A percentile compares a stretch with the other conserved stretches of the same genome.
These are phyloP conservation scores for Cheumatopsyche charites DNA, from an alignment of 1,140 invertebrate species.

Conservation along the genomic window DNA sequence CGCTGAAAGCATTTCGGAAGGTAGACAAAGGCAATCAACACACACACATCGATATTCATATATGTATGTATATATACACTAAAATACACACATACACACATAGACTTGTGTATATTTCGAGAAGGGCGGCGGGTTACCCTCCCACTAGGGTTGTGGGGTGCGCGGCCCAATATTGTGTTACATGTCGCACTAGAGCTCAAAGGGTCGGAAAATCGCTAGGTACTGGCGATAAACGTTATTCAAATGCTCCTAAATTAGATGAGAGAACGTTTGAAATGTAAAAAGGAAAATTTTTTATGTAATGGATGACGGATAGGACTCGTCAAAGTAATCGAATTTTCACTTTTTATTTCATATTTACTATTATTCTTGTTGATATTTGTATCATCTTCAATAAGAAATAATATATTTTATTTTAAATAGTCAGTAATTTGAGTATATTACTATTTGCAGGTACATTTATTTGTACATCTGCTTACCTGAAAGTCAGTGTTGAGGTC, in stretches of 20 bases:
- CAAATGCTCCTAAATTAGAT: conserved; percentile 37
- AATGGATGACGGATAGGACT: not conserved
- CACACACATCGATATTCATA: too few species aligned
- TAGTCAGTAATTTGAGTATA: too few species aligned
- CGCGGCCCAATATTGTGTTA: conserved; percentile 44
- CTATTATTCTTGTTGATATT: too few species aligned
- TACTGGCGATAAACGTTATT: conserved; percentile 44
- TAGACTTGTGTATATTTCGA: too few species aligned
- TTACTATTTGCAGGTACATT: too few species aligned
- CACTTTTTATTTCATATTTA: too few species aligned
- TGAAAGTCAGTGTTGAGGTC: too few species aligned
- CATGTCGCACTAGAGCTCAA: conserved; percentile 45
- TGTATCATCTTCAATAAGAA: too few species aligned
- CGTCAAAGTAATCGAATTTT: too few species aligned
- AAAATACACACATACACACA: not conserved
- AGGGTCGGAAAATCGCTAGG: conserved; percentile 44
- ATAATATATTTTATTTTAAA: too few species aligned
- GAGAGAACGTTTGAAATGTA: not conserved
- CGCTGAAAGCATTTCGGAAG: conserved; percentile 48
- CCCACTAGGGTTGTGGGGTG: not conserved
- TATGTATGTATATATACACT: too few species aligned
- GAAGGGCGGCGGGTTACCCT: not conserved
- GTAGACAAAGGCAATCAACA: conserved; percentile 48
- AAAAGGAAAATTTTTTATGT: not conserved
- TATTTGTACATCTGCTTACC: too few species aligned